phyloP scores from a whole-genome alignment of 2,113 vertebrate species.

The Leucosticte australis region DNA sequence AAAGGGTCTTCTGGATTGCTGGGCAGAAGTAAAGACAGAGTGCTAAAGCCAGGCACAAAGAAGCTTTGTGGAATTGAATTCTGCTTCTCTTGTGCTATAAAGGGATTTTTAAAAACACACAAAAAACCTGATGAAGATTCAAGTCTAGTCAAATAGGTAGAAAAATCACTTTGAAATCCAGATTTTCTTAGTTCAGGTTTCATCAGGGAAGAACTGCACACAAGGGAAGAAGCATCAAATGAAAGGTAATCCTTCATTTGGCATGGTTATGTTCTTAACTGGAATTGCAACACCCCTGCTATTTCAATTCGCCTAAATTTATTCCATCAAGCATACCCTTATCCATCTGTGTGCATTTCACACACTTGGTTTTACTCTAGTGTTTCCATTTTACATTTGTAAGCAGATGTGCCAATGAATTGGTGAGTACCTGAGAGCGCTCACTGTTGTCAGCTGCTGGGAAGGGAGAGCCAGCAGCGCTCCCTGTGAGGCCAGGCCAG shows the following conservation, averaged over 20 bases:
- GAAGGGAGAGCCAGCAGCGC: neutral
- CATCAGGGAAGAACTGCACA: slow-evolving; percentile 1
- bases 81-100: neutral
- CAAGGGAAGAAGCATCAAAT: slow-evolving; percentile 21
- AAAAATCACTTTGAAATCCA: slow-evolving; percentile 36
- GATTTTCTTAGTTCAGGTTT: slow-evolving; percentile 21
- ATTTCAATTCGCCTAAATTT: slow-evolving; percentile 23
- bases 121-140: neutral
- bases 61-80: neutral
- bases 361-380: neutral
- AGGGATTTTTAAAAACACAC: neutral
- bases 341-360: neutral
- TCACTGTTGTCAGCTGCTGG: neutral
- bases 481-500: neutral
- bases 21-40: neutral
- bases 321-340: neutral
- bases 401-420: neutral
- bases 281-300: slow-evolving; percentile 12
- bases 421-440: neutral
- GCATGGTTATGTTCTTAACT: slow-evolving; percentile 19
- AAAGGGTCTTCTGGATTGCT: neutral
- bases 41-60: neutral
- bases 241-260: slow-evolving; percentile 38
- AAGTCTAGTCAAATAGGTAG: neutral
- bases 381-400: neutral